Evolutionary conservation across 2,113 vertebrate species (phyloP).

Genomic region (Takifugu flavidus): DNA sequence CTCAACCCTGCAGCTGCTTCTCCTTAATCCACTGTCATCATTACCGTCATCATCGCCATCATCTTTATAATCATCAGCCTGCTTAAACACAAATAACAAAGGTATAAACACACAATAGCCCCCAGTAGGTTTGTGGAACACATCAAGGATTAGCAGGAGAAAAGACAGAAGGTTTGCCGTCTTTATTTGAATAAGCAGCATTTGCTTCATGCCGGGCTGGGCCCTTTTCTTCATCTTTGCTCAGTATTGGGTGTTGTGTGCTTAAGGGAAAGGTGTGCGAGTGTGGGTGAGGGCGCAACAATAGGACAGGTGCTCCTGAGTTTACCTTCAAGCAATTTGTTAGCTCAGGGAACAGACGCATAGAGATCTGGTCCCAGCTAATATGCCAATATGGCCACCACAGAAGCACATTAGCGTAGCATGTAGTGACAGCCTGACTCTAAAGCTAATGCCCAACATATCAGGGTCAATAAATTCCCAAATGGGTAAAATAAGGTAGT

Average conservation of each 20-base stretch:
- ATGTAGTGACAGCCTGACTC: too few species aligned
- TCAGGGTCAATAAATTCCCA: too few species aligned
- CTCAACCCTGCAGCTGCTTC: slow-evolving; percentile 72
- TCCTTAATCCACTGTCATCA: slow-evolving; percentile 67
- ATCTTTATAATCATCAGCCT: slow-evolving; percentile 57
- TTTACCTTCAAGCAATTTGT: slow-evolving; percentile 66
- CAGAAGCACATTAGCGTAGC: too few species aligned
- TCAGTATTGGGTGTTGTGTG: slow-evolving; percentile 74
- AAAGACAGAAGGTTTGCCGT: slow-evolving; percentile 55
- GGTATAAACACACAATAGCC: slow-evolving; percentile 59
- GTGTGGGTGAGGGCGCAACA: slow-evolving; percentile 55
- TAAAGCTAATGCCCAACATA: too few species aligned
- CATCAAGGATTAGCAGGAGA: slow-evolving; percentile 67
- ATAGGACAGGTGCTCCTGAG: slow-evolving; percentile 66
- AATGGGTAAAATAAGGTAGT: too few species aligned
- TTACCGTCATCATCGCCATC: slow-evolving; percentile 33
- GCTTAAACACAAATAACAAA: slow-evolving; percentile 71
- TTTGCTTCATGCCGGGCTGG: slow-evolving; percentile 54
- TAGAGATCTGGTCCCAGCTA: slow-evolving; percentile 47
- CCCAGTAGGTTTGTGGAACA: slow-evolving; percentile 63
- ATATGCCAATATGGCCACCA: background rate
- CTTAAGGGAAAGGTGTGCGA: slow-evolving; percentile 69
- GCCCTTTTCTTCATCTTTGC: slow-evolving; percentile 71
- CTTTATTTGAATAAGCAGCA: slow-evolving; percentile 63
- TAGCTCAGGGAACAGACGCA: slow-evolving; percentile 62